A percentile compares a stretch with the other conserved stretches of the same genome.
Conservation (phyloP, 2,888 invertebrate genomes). For the Malacosoma neustria region DNA sequence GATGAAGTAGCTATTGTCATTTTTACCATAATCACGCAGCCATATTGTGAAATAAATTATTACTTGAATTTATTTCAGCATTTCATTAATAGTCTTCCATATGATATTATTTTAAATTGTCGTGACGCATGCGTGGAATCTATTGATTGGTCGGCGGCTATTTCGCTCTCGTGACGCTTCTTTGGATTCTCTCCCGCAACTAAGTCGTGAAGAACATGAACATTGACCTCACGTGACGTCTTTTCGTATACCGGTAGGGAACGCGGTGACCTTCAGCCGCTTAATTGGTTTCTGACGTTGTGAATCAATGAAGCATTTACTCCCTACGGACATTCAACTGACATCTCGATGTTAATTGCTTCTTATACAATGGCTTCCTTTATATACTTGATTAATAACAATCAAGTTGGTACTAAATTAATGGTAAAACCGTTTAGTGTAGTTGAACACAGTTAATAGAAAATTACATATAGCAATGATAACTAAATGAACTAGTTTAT, state of each 20-base stretch:
- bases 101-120: background rate
- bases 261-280: constrained; percentile 11
- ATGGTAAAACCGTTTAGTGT: too few relatives aligned
- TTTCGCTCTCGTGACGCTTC: constrained; percentile 31
- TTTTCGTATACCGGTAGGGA: background rate
- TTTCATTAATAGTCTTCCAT: too few relatives aligned
- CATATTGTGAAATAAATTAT: too few relatives aligned
- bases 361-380: constrained; percentile 4
- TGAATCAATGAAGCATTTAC: constrained; percentile 17
- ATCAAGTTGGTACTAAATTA: background rate
- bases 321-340: constrained; percentile 3
- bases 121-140: constrained; percentile 63
- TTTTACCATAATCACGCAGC: too few relatives aligned
- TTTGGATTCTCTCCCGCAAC: too few relatives aligned
- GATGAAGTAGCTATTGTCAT: too few relatives aligned
- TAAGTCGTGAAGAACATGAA: too few relatives aligned
- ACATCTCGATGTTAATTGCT: constrained; percentile 10
- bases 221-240: background rate
- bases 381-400: too few relatives aligned
- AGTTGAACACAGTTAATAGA: too few relatives aligned
- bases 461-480: too few relatives aligned
- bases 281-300: constrained; percentile 6
- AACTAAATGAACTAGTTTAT: too few relatives aligned
- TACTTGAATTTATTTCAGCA: too few relatives aligned
- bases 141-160: constrained; percentile 59